These are phyloP conservation scores for Enteromius radiatus DNA, from an alignment of 2,797 vertebrate genomes.

Conservation along the genomic window DNA sequence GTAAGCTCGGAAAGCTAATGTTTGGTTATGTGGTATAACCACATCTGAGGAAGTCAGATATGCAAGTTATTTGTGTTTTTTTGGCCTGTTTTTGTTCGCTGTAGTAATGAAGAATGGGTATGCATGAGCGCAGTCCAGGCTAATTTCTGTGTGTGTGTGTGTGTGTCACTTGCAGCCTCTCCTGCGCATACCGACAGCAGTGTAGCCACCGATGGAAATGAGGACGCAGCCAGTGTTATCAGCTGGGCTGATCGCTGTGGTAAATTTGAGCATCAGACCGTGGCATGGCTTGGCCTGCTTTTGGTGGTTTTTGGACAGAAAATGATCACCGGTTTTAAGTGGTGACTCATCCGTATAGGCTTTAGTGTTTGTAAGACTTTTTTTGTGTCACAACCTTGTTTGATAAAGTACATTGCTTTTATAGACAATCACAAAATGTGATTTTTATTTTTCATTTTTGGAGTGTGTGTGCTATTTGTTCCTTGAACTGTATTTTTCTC, in stretches of 20 bases:
- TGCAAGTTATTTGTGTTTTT: background rate
- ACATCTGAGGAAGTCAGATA: background rate
- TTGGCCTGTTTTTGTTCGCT: conserved; percentile 10
- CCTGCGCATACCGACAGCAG: conserved; percentile 61
- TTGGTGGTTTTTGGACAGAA: background rate
- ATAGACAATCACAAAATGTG: background rate
- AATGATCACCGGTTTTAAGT: conserved; percentile 1
- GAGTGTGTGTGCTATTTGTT: conserved; percentile 4
- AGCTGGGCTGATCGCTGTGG: conserved; percentile 67
- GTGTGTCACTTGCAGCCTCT: conserved; percentile 59
- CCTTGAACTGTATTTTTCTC: background rate
- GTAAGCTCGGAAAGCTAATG: conserved; percentile 4
- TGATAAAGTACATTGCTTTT: background rate
- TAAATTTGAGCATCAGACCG: conserved; percentile 61
- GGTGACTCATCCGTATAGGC: background rate
- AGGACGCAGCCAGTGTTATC: conserved; percentile 65
- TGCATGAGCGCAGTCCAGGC: conserved; percentile 1
- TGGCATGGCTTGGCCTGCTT: conserved; percentile 41
- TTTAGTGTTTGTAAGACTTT: background rate
- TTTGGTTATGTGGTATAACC: conserved; percentile 16
- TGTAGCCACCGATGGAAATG: conserved; percentile 59
- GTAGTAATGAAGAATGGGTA: background rate
- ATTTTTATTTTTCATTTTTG: background rate
- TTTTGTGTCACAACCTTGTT: background rate
- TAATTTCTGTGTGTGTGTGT: conserved; percentile 42